Evolutionary conservation across 2,888 invertebrate species (phyloP), one percentile per base, ranked within the genome.

Genomic region (Scaptomyza flava): DNA sequence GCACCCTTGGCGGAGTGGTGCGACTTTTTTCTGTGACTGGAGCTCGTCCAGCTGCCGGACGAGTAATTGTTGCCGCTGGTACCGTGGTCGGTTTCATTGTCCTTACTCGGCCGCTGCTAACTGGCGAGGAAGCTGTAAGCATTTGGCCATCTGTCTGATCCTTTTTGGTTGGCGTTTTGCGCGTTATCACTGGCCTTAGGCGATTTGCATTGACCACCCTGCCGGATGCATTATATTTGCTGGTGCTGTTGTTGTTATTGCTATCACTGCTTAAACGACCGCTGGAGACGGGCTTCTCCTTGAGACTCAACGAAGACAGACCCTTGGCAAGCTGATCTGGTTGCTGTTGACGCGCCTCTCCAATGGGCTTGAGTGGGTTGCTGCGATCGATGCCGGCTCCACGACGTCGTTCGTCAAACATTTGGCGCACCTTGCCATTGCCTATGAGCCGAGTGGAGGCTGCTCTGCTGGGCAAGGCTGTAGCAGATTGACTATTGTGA

Each of bases 351-450:
- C 66, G 75, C 6, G 92, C 93, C 2, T 67, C 74, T 81, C 94
- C 94, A 59, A 97, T 93, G 0, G 97, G 97, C 87, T 96, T 95
- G 1, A 97, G 93, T 0, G 96, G 96, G 91, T 96, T 95, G 89
- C 96, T 96, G 82, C 95, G 95, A 92, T 97, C 96, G 73, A 96
- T 95, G 36, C 96, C 96, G 3, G 94, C 95, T 62, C 93, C 93
- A 78, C 95, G 95, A 41, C 96, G 94, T 30, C 96, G 94, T 90
- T 96, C 96, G 88, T 96, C 96, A 88, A 97, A 97, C 95, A 97
- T 95, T 92, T 96, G 96, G 12, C 97, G 94, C 31, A 96, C 96
- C 71, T 91, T 92, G 53, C 92, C 92, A 51, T 91, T 90, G 12
- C 90, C 91, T 34, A 91, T 73, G 12, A 74, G 34, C 2, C 79